Evolutionary conservation across 2,113 vertebrate species (phyloP), one percentile per base, ranked within the genome.

Genomic region (Sinosuthora webbiana): DNA sequence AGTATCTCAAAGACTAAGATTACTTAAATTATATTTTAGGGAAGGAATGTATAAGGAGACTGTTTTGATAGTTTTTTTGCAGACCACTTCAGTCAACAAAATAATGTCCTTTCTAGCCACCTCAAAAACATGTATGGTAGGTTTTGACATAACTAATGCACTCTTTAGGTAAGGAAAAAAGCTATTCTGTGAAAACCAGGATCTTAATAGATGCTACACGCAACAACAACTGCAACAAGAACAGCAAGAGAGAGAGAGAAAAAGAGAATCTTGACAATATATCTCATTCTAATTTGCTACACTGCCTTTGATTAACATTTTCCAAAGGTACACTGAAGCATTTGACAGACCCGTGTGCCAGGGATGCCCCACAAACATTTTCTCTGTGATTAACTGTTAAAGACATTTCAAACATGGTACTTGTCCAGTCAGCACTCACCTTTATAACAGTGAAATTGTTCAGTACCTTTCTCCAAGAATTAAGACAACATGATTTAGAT

Each of bases 11-110:
- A 94, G 50, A 74, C 70, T 71, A 90, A 77, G 63, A 83, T 87
- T 87, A 89, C 35, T 13, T 33, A 94, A 94, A 90, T 83, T 96
- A 76, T 49, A 94, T 47, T 89, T 91, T 52, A 57, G 16, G 59
- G 90, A 97, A 62, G 28, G 52, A 94, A 94, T 47, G 55, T 56
- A 82, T 79, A 76, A 88, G 82, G 77, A 97, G 53, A 37, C 59
- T 95, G 33, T 93, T 97, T 93, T 83, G 69, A 65, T 87, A 60
- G 13, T 25, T 92, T 96, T 96, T 96, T 94, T 93, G 81, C 15
- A 24, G 18, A 68, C 33, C 55, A 52, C 59, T 94, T 94, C 74
- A 94, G 27, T 78, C 63, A 94, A 87, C 52, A 79, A 44, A 67
- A 16, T n/a, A 47, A 68, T 42, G 27, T 80, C 27, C 31, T 83